These are phyloP conservation scores for Ursus arctos DNA, from an alignment of 2,113 vertebrate species.

Conservation along the genomic window DNA sequence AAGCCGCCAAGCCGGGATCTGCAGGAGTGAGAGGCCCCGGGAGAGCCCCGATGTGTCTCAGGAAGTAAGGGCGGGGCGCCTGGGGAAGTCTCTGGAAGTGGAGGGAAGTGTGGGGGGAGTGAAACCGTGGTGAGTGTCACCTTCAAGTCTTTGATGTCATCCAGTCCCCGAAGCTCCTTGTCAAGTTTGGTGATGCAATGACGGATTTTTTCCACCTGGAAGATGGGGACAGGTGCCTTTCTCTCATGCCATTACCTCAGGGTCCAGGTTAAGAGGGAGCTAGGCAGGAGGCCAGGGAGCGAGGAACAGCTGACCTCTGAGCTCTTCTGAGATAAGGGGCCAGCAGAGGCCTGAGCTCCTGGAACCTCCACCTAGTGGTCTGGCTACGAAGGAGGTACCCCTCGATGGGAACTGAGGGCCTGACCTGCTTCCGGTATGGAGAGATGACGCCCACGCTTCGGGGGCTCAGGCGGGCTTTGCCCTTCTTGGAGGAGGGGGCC, in stretches of 20 bases:
- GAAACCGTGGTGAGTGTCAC: conserved; percentile 78
- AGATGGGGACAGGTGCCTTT: background rate
- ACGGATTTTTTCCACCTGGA: conserved; percentile 96
- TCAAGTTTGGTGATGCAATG: conserved; percentile 88
- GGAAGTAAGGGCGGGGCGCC: background rate
- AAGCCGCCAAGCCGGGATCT: background rate
- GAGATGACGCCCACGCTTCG: conserved; percentile 94
- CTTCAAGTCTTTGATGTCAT: conserved; percentile 90
- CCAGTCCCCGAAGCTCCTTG: conserved; percentile 80
- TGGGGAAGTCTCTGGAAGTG: background rate
- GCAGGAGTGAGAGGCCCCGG: background rate
- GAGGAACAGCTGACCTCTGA: background rate
- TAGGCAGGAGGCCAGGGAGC: background rate
- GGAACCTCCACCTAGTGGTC: background rate
- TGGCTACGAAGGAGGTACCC: background rate
- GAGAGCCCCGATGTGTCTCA: background rate
- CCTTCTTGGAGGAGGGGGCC: conserved; percentile 85
- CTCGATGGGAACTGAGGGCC: background rate
- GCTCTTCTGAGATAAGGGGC: rapidly evolving
- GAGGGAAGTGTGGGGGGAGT: too few species aligned
- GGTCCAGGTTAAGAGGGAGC: background rate
- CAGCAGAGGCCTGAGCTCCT: background rate
- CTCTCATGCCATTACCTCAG: background rate
- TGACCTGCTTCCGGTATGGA: conserved; percentile 97
- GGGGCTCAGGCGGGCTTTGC: conserved; percentile 86